A percentile compares a stretch with the other conserved stretches of the same genome.
phyloP scores from a whole-genome alignment of 2,113 vertebrate species.

The Ariopsis seemanni region DNA sequence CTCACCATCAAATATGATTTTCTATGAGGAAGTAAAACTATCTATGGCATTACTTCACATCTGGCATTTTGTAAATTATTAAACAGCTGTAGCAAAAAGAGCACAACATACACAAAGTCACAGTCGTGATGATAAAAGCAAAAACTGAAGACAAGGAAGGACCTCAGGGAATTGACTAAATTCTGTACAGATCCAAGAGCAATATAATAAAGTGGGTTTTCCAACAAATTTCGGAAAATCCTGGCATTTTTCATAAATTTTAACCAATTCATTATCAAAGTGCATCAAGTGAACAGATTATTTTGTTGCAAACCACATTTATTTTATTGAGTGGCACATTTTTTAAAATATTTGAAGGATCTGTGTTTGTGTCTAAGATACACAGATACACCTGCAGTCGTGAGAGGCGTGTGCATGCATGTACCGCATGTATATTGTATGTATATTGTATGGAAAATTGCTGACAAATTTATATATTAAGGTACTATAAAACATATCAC shows the following conservation, averaged over 20 bases:
- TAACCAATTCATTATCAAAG: conserved; percentile 4
- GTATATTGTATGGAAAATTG: background rate
- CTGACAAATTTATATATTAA: background rate
- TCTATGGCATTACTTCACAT: conserved; percentile 58
- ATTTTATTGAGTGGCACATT: background rate
- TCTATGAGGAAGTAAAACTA: conserved; percentile 55
- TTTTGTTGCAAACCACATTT: background rate
- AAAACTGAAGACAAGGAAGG: background rate
- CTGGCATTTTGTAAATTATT: conserved; percentile 64
- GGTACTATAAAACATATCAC: background rate
- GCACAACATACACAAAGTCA: background rate
- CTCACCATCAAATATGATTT: conserved; percentile 60
- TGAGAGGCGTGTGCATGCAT: background rate
- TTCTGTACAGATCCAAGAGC: background rate
- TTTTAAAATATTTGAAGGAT: background rate
- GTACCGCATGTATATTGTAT: background rate
- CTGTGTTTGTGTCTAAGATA: background rate
- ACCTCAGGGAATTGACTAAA: background rate
- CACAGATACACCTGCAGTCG: background rate
- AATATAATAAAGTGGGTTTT: background rate
- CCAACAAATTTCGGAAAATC: background rate
- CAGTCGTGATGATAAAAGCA: background rate
- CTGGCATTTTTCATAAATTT: background rate
- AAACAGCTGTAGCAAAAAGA: conserved; percentile 45
- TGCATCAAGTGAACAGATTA: background rate